Percentiles rank a stretch among this genome's conserved stretches.
phyloP scores from a whole-genome alignment of 2,888 invertebrate species.

The Lysandra coridon region DNA sequence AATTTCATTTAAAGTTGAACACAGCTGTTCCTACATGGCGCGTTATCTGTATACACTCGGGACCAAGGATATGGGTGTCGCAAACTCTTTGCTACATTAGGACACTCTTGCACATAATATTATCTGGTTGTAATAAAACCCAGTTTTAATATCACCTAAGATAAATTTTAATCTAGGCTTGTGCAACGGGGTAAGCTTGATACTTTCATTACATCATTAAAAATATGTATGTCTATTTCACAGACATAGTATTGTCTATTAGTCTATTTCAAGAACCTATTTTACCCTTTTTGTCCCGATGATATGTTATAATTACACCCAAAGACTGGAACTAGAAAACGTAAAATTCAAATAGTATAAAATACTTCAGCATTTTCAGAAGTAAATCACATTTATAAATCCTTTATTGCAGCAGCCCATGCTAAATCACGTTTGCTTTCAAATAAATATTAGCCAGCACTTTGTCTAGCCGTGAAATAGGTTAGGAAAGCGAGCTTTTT shows the following conservation, averaged over 20 bases:
- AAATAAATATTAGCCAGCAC: conserved; percentile 17
- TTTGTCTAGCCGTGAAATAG: conserved; percentile 15
- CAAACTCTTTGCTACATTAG: neutral
- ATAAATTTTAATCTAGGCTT: neutral
- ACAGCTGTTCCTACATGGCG: neutral
- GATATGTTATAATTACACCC: neutral
- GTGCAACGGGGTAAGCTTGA: neutral
- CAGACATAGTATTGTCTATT: no score
- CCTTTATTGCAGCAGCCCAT: neutral
- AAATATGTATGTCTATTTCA: no score
- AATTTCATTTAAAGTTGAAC: conserved; percentile 12
- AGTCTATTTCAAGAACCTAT: no score
- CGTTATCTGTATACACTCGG: conserved; percentile 1
- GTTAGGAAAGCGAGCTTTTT: neutral
- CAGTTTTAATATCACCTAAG: neutral
- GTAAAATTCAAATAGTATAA: neutral
- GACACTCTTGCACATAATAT: neutral
- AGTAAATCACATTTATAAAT: conserved; percentile 3
- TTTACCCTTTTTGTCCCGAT: neutral
- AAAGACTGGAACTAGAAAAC: neutral
- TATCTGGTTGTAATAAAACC: neutral
- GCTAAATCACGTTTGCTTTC: neutral
- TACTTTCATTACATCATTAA: neutral
- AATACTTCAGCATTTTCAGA: neutral
- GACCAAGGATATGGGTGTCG: neutral